Percentiles rank a stretch among this genome's conserved stretches.
Conservation (phyloP, 2,888 invertebrate genomes). For the Brachyptera risi region DNA sequence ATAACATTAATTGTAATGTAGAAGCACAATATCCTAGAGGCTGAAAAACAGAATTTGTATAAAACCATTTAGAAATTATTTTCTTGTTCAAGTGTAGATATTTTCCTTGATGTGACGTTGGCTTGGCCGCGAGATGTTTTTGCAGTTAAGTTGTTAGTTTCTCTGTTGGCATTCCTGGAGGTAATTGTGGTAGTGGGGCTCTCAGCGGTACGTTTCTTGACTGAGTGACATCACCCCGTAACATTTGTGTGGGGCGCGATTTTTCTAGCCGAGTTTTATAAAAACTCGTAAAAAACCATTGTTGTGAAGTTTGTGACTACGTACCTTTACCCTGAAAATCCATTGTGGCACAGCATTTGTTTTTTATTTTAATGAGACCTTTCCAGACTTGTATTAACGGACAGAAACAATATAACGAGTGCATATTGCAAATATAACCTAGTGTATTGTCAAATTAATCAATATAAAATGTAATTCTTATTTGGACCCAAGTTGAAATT, state of each 20-base stretch:
- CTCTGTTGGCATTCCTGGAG: not conserved
- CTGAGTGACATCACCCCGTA: too few relatives aligned
- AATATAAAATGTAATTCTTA: too few relatives aligned
- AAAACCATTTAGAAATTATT: too few relatives aligned
- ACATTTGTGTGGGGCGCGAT: not conserved
- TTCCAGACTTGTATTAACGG: not conserved
- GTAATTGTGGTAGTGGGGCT: too few relatives aligned
- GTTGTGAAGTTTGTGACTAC: constrained; percentile 11
- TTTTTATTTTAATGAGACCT: not conserved
- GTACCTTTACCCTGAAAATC: constrained; percentile 1
- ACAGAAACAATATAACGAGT: not conserved
- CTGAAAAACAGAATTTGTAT: too few relatives aligned
- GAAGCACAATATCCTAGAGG: constrained; percentile 23
- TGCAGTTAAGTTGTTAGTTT: not conserved
- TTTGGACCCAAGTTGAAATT: too few relatives aligned
- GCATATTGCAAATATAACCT: not conserved
- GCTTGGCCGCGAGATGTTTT: constrained; percentile 17
- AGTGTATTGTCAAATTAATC: not conserved
- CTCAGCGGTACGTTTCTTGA: too few relatives aligned
- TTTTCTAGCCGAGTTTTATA: constrained; percentile 7
- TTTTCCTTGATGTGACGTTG: constrained; percentile 28
- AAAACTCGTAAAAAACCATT: constrained; percentile 13
- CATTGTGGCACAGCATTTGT: constrained; percentile 1
- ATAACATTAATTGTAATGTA: constrained; percentile 18
- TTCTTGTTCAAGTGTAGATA: constrained; percentile 26